Evolutionary conservation across 2,888 invertebrate genomes (phyloP), one percentile per base, ranked within the genome.

Genomic region (Ochlodes sylvanus): DNA sequence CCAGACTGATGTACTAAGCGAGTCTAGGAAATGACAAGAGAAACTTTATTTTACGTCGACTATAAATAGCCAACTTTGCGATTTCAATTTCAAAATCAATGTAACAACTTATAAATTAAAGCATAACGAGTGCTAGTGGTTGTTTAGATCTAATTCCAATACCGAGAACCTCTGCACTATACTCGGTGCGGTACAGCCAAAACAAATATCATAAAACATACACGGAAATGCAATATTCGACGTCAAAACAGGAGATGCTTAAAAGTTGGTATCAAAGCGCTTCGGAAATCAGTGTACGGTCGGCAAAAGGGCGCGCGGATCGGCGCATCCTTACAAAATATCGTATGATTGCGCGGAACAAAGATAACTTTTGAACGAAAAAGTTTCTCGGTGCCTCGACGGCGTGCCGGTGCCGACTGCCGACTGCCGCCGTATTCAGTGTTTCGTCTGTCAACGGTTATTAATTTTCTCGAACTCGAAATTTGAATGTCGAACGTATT

Each of bases 191-290:
- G 38, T 75, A 61, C 42, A 14, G 79, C 78, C 83, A 79, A 83
- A 89, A 85, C 89, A 87, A 85, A 89, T 88, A 88, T 83, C 66
- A 63, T 73, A 73, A 86, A 84, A 86, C 86, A 85, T 82, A 88
- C 85, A 84, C 79, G 86, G 85, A 85, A 89, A 89, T 87, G 90
- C 90, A 91, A 92, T 90, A 91, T 87, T 85, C 84, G 73, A 87
- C 85, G 86, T 88, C 89, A 87, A 88, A 89, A 89, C 84, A 72
- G 75, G 77, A 82, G 82, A 86, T 87, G 88, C 86, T 90, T 89
- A 90, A 91, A 92, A 91, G 89, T 92, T 92, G 83, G 83, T 86
- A 88, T 90, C 90, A 91, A 92, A 92, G 90, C 89, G 85, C 79
- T 89, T 88, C 87, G 86, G 83, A 88, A 89, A 90, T 89, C 90